Base-by-base conservation (phyloP, 2,888 invertebrate genomes). In the Drosophila fulvimacula region DNA sequence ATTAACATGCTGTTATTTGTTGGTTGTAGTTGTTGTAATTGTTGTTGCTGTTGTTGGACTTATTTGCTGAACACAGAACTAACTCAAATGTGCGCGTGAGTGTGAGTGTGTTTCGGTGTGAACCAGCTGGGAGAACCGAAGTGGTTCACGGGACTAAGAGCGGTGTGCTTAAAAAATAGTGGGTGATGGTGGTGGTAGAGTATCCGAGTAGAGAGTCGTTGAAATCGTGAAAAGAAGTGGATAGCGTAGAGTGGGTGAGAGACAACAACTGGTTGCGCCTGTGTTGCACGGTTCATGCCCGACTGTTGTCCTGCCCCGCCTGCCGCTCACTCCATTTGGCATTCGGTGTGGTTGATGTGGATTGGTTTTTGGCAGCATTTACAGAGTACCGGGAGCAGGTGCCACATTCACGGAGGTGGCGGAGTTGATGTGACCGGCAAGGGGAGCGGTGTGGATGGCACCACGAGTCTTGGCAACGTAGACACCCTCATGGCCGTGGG, bases 401-500 rank as follows among this genome's bases (percentile, higher is more conserved):
- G 91, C 91, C 65, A 92, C 85, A 66, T 92, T 92, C 58, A 92
- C 76, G 5, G 92, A 90, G 65, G 92, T 90, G 67, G 91, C 92
- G 1, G 92, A 92, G 68, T 89, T 89, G 67, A 91, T 84, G 76
- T 92, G 92, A 65, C 92, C 92, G 58, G 92, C 89, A 51, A 92
- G 82, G 56, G 92, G 92, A 53, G 92, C 92, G 46, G 91, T 89
- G 66, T 92, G 92, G 42, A 92, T 88, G 67, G 92, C 92, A 68
- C 92, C 92, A 79, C 92, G 92, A 36, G 92, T 92, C 79, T 92
- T 89, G 67, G 92, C 92, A 6, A 92, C 91, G 72, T 92, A 92
- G 51, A 88, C 90, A 66, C 92, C 92, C 72, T 90, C 90, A 79
- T 89, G 90, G 70, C 93, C 81, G 91, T 93, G 82, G 21, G 93